Evolutionary conservation across 1,140 invertebrate genomes (phyloP).

Genomic region (Pogonomyrmex californicus): DNA sequence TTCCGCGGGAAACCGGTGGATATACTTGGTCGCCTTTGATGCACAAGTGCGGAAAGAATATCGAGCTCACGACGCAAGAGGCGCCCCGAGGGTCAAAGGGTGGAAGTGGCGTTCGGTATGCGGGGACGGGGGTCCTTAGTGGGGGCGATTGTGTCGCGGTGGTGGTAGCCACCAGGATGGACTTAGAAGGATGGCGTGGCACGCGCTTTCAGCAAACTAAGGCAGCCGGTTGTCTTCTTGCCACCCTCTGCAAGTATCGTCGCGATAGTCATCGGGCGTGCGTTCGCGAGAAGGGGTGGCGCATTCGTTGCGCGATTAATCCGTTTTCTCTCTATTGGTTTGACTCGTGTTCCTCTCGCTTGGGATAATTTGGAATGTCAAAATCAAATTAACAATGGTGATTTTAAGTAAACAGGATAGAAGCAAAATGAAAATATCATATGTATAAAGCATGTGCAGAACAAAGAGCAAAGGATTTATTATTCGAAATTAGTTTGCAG

Average conservation of each 20-base stretch:
- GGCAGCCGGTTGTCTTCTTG: constrained; percentile 49
- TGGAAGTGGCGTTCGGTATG: constrained; percentile 46
- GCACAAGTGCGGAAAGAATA: constrained; percentile 74
- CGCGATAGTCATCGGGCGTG: constrained; percentile 30
- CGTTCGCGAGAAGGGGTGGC: constrained; percentile 4
- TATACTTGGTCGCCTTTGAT: constrained; percentile 68
- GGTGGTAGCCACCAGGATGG: constrained; percentile 41
- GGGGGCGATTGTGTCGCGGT: constrained; percentile 47
- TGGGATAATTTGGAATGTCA: not conserved
- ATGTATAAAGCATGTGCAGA: not conserved
- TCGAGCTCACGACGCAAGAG: constrained; percentile 62
- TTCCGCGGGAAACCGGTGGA: constrained; percentile 5
- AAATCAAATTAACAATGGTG: not conserved
- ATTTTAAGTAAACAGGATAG: not conserved
- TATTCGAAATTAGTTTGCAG: not conserved
- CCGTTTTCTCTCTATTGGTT: constrained; percentile 33
- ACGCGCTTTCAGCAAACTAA: constrained; percentile 69
- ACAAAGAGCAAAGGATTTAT: not conserved
- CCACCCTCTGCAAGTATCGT: constrained; percentile 48
- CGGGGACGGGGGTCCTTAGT: constrained; percentile 21
- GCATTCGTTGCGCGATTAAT: constrained; percentile 37
- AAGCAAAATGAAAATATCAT: not conserved
- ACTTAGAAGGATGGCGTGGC: constrained; percentile 63
- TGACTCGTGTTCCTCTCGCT: not conserved
- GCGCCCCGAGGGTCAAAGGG: constrained; percentile 6